Conservation (phyloP, 1,140 invertebrate species). For the Pararge aegeria region DNA sequence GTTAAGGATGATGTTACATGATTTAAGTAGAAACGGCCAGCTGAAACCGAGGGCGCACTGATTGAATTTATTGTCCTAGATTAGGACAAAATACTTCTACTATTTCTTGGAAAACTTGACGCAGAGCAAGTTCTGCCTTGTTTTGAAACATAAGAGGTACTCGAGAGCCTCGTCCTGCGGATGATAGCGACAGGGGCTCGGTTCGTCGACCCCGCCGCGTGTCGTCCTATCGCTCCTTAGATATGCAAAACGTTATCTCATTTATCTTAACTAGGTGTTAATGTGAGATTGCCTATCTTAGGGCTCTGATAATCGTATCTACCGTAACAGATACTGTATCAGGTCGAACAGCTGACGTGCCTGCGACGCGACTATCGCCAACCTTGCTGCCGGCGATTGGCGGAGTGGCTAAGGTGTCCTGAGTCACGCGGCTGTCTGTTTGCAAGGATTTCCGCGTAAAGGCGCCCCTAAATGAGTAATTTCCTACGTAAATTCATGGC, state of each 20-base stretch:
- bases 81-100: no score
- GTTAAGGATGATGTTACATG: no score
- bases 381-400: constrained; percentile 1
- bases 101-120: no score
- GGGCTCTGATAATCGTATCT: constrained; percentile 70
- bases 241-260: constrained; percentile 75
- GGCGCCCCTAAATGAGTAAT: constrained; percentile 5
- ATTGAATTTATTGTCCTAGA: no score
- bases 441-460: neutral
- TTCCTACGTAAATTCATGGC: neutral
- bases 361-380: constrained; percentile 3
- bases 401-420: no score
- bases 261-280: constrained; percentile 77
- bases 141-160: no score
- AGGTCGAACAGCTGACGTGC: constrained; percentile 48
- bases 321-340: constrained; percentile 68
- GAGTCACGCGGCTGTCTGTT: constrained; percentile 2
- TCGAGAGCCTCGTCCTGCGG: no score
- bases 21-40: no score
- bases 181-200: neutral
- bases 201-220: constrained; percentile 49
- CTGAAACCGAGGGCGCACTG: no score
- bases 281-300: constrained; percentile 72
- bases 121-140: no score
- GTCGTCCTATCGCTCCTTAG: constrained; percentile 49